phyloP scores from a whole-genome alignment of 2,888 invertebrate species.

The Himalopsyche japonica region DNA sequence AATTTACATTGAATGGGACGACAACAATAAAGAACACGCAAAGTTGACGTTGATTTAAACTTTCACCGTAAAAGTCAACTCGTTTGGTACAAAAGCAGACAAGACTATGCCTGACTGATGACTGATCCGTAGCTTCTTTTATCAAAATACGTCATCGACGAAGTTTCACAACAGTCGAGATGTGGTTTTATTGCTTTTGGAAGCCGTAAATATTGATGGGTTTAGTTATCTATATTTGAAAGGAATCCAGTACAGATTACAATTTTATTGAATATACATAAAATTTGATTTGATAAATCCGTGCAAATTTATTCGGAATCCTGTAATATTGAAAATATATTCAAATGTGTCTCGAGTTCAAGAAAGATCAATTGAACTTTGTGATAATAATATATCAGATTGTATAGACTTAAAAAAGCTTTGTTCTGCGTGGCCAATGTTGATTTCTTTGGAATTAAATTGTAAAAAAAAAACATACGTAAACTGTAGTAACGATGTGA shows the following conservation, averaged over 20 bases:
- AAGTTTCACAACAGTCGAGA: background rate
- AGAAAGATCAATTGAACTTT: too few relatives aligned
- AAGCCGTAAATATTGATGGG: background rate
- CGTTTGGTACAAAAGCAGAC: background rate
- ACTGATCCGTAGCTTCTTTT: background rate
- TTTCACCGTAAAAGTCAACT: background rate
- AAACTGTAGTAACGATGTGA: too few relatives aligned
- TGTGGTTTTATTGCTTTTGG: background rate
- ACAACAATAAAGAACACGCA: slow-evolving; percentile 27
- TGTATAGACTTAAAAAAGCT: too few relatives aligned
- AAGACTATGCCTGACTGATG: background rate
- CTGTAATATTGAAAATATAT: too few relatives aligned
- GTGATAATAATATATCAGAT: too few relatives aligned
- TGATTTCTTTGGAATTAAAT: too few relatives aligned
- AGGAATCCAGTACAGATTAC: background rate
- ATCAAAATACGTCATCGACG: background rate
- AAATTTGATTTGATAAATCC: background rate
- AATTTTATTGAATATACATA: background rate
- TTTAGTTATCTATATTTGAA: background rate
- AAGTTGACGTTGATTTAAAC: background rate
- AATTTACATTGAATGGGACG: slow-evolving; percentile 15
- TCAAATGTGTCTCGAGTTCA: too few relatives aligned
- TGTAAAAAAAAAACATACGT: too few relatives aligned
- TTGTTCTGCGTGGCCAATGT: too few relatives aligned
- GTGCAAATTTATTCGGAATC: too few relatives aligned